Evolutionary conservation across 1,140 invertebrate genomes (phyloP), one percentile per base, ranked within the genome.

Genomic region (Hyles euphorbiae): DNA sequence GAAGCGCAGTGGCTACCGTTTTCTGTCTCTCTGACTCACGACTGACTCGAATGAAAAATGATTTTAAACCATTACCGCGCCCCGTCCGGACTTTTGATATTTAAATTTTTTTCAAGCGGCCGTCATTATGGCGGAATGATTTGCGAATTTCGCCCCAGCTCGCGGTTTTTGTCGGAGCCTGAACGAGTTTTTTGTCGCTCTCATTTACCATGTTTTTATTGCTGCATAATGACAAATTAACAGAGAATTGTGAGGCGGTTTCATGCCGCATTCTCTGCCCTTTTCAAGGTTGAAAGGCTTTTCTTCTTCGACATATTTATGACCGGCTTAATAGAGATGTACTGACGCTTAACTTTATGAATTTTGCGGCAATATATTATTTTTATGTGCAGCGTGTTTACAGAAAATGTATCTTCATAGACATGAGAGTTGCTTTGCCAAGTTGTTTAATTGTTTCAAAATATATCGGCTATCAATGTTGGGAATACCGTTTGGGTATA

Each of bases 31-130:
- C 83, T 82, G 82, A 84, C 78, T 84, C 83, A 76, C 76, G 76
- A 85, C 70, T 85, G 82, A 81, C 76, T 87, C 76, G 78, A 80
- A 88, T 88, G 85, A 88, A 88, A 87, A 88, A 88, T 88, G 85
- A 87, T 80, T 88, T 88, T 87, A 88, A 88, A 88, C 85, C 85
- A 88, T 88, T 88, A 88, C 72, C 72, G 78, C 74, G 83, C 79
- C 81, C 78, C 83, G 85, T 87, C 83, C 83, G 82, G 82, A 75
- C 83, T 88, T 87, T 88, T 88, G 83, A 88, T 88, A 88, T 88
- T 88, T 88, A 87, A 88, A 83, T 88, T 88, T 87, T 87, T 88
- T 88, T 84, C 76, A 88, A 88, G 85, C 83, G 83, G 79, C 78
- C 78, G 72, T 85, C 85, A 88, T 88, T 88, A 88, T 68, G 75